Evolutionary conservation across 1,140 invertebrate genomes (phyloP), one percentile per base, ranked within the genome.

Genomic region (Daktulosphaira vitifoliae): DNA sequence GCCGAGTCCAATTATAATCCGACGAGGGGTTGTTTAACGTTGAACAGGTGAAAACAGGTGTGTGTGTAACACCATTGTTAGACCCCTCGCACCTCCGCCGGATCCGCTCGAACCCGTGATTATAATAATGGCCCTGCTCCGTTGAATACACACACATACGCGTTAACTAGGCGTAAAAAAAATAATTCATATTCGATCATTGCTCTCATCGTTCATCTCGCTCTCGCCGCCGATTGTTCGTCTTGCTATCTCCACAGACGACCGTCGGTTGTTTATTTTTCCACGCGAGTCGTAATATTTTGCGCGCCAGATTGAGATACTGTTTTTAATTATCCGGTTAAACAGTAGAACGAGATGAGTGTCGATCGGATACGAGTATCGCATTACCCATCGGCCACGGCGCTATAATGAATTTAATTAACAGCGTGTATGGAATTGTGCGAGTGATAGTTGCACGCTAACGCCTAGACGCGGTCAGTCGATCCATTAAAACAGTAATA

Each of bases 131-230:
- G 56, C 26, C 25, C 56, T 48, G 38, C 29, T 33, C n/a, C 26
- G 42, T 48, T 48, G 56, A 62, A 44, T 59, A 59, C 42, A 59
- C 54, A 42, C n/a, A 23, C 20, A 53, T 18, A 42, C 38, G 23
- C 42, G 42, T 62, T 62, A 62, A 62, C 56, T 48, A 62, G 56
- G 56, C 56, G 56, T 62, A 62, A 62, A 59, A 56, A 62, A 62
- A 33, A 33, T 33, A 33, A 62, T 48, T 62, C 39, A 62, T 62
- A 62, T 62, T 48, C 56, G 56, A 62, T 62, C 26, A 46, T 62
- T 62, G 44, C 15, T n/a, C 44, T 15, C 18, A 42, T 56, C 26
- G 39, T 39, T n/a, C 39, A 3, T 1, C 13, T 39, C 2, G 8
- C 18, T 16, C 5, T 18, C 15, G 8, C 49, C 9, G 11, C 1